A percentile compares a stretch with the other conserved stretches of the same genome.
Evolutionary conservation across 2,113 vertebrate species (phyloP).

Genomic region (Oreocharis arfaki): DNA sequence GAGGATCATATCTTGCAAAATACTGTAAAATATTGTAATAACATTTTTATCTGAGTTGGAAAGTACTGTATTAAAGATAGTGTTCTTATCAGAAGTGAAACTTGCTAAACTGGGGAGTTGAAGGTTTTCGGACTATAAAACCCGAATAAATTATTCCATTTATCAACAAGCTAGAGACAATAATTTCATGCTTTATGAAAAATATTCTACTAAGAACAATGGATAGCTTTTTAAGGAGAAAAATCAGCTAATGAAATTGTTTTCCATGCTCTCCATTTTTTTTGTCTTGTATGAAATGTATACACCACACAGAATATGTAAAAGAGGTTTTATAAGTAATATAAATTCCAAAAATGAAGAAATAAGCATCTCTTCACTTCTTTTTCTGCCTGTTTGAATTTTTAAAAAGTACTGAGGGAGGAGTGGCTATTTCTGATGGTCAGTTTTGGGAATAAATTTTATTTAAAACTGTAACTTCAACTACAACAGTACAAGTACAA

Average conservation of each 20-base stretch:
- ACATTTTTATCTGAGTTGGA: not conserved
- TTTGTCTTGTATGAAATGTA: not conserved
- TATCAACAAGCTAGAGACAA: not conserved
- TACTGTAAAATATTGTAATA: conserved; percentile 20
- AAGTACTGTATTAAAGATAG: not conserved
- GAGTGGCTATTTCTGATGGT: not conserved
- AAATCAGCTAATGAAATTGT: not conserved
- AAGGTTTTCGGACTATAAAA: not conserved
- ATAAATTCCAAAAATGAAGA: not conserved
- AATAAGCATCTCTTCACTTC: not conserved
- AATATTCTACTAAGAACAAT: not conserved
- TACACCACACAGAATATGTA: not conserved
- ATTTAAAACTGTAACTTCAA: not conserved
- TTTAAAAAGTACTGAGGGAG: not conserved
- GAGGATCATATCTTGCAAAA: not conserved
- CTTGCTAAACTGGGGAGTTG: not conserved
- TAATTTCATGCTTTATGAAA: not conserved
- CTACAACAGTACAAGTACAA: not conserved
- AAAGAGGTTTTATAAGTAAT: not conserved
- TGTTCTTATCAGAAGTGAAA: not conserved
- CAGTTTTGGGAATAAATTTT: not conserved
- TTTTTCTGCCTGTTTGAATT: not conserved
- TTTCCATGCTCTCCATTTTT: not conserved
- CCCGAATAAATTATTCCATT: not conserved
- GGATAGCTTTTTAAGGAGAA: not conserved